Evolutionary conservation across 1,140 invertebrate species (phyloP), one percentile per base, ranked within the genome.

Genomic region (Helicoverpa zea): DNA sequence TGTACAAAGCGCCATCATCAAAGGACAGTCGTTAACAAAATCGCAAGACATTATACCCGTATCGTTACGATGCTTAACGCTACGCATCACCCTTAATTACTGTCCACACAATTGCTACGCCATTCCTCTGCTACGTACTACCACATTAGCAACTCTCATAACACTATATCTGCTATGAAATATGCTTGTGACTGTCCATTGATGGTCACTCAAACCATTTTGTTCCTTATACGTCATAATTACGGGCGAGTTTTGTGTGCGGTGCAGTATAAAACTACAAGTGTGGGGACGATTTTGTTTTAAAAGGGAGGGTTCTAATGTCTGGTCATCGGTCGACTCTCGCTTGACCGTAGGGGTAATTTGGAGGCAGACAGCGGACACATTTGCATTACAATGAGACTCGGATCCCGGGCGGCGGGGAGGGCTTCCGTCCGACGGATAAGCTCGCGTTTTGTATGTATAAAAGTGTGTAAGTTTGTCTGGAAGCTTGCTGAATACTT

Each of bases 351-450:
- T 89, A 93, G 89, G 91, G 91, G 89, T 91, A 93, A 94, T 94
- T 94, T 93, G 88, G 87, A 94, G 90, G 92, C 93, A 94, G 93
- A 94, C 93, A 91, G 86, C 92, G 90, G 82, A 88, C 88, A 81
- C 87, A 94, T 94, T 94, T 94, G 91, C 93, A 94, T 94, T 83
- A 94, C 90, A 94, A 94, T 93, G 89, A 91, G 83, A 88, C 84
- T 89, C 84, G 88, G 89, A 92, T 93, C 87, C 87, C 89, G 85
- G 84, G 75, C 84, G 77, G 81, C 80, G 81, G 79, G 66, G 77
- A 83, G 80, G 64, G 84, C 66, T 94, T 92, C 90, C 91, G 92
- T 43, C 83, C 81, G 66, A 79, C 78, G 91, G 90, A 91, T 92
- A 91, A 91, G 86, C 88, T 81, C 83, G 72, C 83, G 82, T 84